Evolutionary conservation across 2,797 vertebrate species (phyloP), one percentile per base, ranked within the genome.

Genomic region (Poeciliopsis gracilis): DNA sequence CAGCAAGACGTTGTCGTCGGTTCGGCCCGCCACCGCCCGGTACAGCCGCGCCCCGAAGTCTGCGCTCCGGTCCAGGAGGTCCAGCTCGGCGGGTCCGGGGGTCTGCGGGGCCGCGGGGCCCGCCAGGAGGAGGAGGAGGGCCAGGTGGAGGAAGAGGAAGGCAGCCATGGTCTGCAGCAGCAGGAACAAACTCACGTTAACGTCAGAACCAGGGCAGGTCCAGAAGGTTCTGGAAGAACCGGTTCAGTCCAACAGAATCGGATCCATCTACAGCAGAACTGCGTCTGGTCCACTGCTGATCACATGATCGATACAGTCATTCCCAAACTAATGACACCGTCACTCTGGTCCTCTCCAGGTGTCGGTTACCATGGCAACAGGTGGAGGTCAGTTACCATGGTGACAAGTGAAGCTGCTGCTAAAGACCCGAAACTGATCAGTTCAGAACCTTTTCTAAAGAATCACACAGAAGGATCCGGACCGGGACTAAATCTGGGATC

Each of bases 21-120:
- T 95, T 16, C 84, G 92, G 83, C 95, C 81, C 23, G 97, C 94
- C 9, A 97, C 91, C 76, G 91, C 94, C 25, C 95, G 93, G 82
- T 97, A 98, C 75, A 98, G 86, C 12, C 93, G 94, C 57, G 96
- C 91, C 3, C 96, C 96, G 10, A 98, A 97, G 79, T 96, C 94
- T 0, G 87, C 80, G 6, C 93, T 97, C 72, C 87, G 93, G 46
- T 78, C 70, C 12, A 93, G 92, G 79, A 98, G 87, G 72, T 96
- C 92, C 23, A 86, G 72, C n/a, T 91, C 2, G 0, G 76, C 1
- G 0, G 53, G 9, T 20, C 23, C 71, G 0, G 15, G 3, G 1
- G 73, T 71, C 82, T 90, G 71, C 33, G 76, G 78, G 25, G 76
- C 77, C 2, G 25, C 74, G 10, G 55, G 71, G 20, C 15, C 71